A percentile compares a stretch with the other conserved stretches of the same genome.
These are phyloP conservation scores for Eueides isabella DNA, from an alignment of 1,140 invertebrate genomes.

Conservation along the genomic window DNA sequence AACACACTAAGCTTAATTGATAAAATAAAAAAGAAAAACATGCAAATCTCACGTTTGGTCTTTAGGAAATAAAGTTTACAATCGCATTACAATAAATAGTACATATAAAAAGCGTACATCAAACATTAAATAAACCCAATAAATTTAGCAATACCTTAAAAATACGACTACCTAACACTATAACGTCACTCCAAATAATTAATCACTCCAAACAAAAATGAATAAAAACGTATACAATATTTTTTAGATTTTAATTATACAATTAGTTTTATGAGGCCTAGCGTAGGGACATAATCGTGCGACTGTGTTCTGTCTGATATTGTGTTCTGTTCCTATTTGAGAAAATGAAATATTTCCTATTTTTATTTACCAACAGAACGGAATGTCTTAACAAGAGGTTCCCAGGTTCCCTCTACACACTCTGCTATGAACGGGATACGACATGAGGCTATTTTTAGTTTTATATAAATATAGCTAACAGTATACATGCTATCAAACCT, in stretches of 20 bases:
- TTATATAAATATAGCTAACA: not conserved
- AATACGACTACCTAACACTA: constrained; percentile 61
- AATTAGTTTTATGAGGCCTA: no score
- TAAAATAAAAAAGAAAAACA: constrained; percentile 68
- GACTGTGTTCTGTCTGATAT: no score
- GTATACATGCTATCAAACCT: constrained; percentile 65
- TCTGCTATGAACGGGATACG: no score
- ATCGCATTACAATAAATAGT: constrained; percentile 51
- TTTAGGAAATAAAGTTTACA: constrained; percentile 75
- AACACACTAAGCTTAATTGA: constrained; percentile 64
- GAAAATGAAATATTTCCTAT: no score
- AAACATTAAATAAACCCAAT: constrained; percentile 77
- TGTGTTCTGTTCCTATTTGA: no score
- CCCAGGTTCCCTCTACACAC: no score
- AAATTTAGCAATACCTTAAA: constrained; percentile 78
- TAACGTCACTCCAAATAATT: constrained; percentile 62
- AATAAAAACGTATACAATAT: not conserved
- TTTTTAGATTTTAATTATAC: not conserved
- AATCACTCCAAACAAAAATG: constrained; percentile 32
- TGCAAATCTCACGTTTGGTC: constrained; percentile 80
- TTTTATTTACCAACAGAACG: no score
- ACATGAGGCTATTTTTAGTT: constrained; percentile 5
- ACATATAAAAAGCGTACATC: constrained; percentile 52
- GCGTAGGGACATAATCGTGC: no score
- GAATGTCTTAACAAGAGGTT: no score